Evolutionary conservation across 2,113 vertebrate genomes (phyloP).

Genomic region (Hypomesus transpacificus): DNA sequence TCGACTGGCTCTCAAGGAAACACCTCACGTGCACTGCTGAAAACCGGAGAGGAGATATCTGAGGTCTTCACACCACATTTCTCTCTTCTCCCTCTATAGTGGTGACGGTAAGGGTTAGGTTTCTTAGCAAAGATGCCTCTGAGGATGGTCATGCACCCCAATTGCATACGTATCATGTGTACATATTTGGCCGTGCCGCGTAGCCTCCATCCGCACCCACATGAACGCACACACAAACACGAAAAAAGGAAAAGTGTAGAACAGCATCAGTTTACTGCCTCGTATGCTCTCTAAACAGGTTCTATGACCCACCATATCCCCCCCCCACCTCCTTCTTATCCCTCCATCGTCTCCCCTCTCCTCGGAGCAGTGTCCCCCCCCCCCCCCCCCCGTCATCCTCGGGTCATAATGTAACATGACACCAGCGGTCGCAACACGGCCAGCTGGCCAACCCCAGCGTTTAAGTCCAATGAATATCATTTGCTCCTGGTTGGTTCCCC

Average conservation of each 20-base stretch:
- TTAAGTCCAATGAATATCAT: constrained; percentile 78
- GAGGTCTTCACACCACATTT: constrained; percentile 22
- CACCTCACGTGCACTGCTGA: constrained; percentile 31
- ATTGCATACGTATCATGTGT: too few species aligned
- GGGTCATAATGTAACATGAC: constrained; percentile 75
- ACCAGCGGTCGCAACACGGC: constrained; percentile 65
- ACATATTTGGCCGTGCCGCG: too few species aligned
- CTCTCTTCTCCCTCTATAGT: constrained; percentile 26
- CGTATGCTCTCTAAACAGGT: not conserved
- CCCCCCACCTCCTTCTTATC: constrained; percentile 22
- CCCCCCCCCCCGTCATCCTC: constrained; percentile 54
- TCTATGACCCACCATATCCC: not conserved
- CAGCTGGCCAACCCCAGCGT: constrained; percentile 62
- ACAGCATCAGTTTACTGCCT: not conserved
- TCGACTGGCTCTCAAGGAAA: constrained; percentile 29
- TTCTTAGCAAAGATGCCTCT: constrained; percentile 25
- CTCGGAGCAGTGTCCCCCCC: constrained; percentile 20
- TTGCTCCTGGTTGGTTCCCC: constrained; percentile 67
- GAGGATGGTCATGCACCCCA: not conserved
- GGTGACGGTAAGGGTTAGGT: constrained; percentile 23
- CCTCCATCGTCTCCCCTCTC: constrained; percentile 8
- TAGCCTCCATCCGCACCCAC: too few species aligned
- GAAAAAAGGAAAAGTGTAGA: too few species aligned
- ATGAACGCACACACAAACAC: too few species aligned
- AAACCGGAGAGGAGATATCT: constrained; percentile 30